Evolutionary conservation across 2,797 vertebrate species (phyloP).

Genomic region (Urocyon cinereoargenteus): DNA sequence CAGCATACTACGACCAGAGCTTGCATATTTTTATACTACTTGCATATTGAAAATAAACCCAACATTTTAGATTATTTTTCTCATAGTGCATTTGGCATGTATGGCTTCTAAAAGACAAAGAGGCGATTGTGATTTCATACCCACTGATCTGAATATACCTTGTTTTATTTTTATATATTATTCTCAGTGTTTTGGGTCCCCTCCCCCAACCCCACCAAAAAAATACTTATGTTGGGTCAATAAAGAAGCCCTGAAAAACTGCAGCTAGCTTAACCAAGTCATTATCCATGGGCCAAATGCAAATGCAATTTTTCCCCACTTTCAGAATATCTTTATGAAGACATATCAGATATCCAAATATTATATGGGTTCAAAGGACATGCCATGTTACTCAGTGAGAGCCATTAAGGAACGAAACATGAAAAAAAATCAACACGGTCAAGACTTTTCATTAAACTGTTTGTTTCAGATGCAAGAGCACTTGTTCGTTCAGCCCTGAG

Average conservation of each 20-base stretch:
- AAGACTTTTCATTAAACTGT: neutral
- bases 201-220: neutral
- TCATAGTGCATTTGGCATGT: conserved; percentile 82
- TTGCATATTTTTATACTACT: conserved; percentile 87
- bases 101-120: conserved; percentile 82
- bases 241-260: conserved; percentile 68
- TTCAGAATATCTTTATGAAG: conserved; percentile 56
- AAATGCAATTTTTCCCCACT: conserved; percentile 72
- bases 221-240: neutral
- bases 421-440: neutral
- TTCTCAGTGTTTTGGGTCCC: conserved; percentile 72
- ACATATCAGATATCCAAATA: conserved; percentile 3
- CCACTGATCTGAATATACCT: conserved; percentile 62
- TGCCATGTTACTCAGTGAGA: neutral
- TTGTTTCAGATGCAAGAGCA: conserved; percentile 36
- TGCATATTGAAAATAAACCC: conserved; percentile 88
- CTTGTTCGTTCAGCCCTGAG: neutral
- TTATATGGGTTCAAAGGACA: neutral
- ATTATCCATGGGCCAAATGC: conserved; percentile 64
- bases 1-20: conserved; percentile 84
- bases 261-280: conserved; percentile 61
- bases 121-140: conserved; percentile 67
- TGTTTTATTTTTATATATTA: conserved; percentile 77
- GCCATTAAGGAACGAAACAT: neutral
- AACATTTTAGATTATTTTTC: conserved; percentile 84